A percentile compares a stretch with the other conserved stretches of the same genome.
phyloP scores from a whole-genome alignment of 2,888 invertebrate genomes.

The Lasioglossum calceatum region DNA sequence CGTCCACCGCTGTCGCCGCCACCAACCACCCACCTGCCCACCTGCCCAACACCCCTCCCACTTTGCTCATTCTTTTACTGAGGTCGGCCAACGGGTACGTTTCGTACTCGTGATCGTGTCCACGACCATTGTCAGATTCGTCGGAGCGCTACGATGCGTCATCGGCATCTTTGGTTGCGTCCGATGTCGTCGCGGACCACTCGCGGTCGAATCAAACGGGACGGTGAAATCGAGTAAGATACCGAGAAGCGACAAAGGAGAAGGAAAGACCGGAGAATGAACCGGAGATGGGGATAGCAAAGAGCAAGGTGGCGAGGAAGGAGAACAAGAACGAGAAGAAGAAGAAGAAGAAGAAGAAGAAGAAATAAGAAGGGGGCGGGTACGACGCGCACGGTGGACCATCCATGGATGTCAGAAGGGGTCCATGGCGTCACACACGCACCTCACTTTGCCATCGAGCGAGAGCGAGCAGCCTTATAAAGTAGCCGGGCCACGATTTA shows the following conservation, averaged over 20 bases:
- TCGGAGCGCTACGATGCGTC: neutral
- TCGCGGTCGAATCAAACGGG: neutral
- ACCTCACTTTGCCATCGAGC: conserved; percentile 73
- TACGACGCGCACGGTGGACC: conserved; percentile 69
- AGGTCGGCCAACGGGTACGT: conserved; percentile 11
- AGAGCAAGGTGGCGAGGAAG: conserved; percentile 11
- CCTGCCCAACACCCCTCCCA: conserved; percentile 38
- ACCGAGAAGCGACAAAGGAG: conserved; percentile 18
- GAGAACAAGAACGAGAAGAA: neutral
- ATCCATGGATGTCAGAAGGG: conserved; percentile 75
- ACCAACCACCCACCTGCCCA: conserved; percentile 37
- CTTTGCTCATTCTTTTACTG: conserved; percentile 39
- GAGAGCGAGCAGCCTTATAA: conserved; percentile 83
- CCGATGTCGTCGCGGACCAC: neutral
- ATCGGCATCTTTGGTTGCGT: neutral
- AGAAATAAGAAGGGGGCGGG: conserved; percentile 58
- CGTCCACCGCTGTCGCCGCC: conserved; percentile 48
- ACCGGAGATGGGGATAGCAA: conserved; percentile 14
- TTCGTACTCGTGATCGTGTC: neutral
- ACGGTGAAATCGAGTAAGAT: conserved; percentile 18
- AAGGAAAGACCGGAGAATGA: conserved; percentile 3
- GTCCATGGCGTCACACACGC: conserved; percentile 76
- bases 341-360: conserved; percentile 21
- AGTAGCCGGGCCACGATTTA: conserved; percentile 84
- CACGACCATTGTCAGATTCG: neutral